Percentiles rank a stretch among this genome's conserved stretches.
phyloP scores from a whole-genome alignment of 2,888 invertebrate species.

The Catonia carolina region DNA sequence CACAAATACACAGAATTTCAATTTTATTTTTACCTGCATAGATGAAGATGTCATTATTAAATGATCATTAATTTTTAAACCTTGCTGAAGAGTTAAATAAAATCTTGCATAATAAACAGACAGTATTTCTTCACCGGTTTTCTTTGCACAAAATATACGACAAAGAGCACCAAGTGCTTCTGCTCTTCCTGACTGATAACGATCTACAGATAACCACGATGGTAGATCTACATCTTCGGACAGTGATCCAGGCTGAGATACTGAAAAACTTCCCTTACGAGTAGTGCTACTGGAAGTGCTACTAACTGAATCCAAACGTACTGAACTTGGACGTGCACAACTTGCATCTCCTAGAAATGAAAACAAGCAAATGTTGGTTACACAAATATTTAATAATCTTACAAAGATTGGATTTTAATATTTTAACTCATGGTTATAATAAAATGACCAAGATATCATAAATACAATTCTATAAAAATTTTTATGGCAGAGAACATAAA shows the following conservation, averaged over 20 bases:
- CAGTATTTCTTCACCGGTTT: slow-evolving; percentile 86
- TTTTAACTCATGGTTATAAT: too few species aligned
- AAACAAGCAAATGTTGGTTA: neutral
- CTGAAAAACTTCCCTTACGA: slow-evolving; percentile 46
- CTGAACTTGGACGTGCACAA: slow-evolving; percentile 56
- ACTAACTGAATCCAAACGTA: slow-evolving; percentile 50
- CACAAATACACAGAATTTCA: too few species aligned
- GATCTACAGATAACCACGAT: slow-evolving; percentile 26
- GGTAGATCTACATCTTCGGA: slow-evolving; percentile 44
- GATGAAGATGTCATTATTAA: neutral
- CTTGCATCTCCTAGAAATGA: slow-evolving; percentile 22
- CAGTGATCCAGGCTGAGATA: slow-evolving; percentile 58
- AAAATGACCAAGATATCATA: too few species aligned
- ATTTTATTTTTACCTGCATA: neutral
- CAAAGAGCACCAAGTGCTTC: slow-evolving; percentile 94
- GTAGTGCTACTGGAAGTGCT: slow-evolving; percentile 27
- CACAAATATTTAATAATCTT: too few species aligned
- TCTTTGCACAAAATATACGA: slow-evolving; percentile 91
- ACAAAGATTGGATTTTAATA: too few species aligned
- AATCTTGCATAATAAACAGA: slow-evolving; percentile 90
- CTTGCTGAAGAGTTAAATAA: slow-evolving; percentile 85
- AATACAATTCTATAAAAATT: too few species aligned
- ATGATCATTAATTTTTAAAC: slow-evolving; percentile 61
- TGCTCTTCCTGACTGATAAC: slow-evolving; percentile 65
- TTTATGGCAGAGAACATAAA: too few species aligned